phyloP scores from a whole-genome alignment of 2,797 vertebrate genomes.

The Malurus leucopterus region DNA sequence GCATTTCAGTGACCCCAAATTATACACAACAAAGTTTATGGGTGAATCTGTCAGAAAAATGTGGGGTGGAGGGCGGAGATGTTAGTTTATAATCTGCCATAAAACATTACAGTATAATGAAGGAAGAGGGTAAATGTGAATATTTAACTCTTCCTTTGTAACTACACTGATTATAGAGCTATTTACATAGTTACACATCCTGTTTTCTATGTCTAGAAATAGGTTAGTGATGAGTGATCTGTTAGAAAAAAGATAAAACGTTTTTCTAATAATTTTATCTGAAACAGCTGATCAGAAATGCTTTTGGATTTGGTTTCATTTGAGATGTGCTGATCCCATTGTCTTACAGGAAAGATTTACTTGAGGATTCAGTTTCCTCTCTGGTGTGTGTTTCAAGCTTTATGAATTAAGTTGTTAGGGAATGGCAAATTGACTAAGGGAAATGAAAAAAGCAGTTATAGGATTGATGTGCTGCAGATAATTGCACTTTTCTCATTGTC shows the following conservation, averaged over 20 bases:
- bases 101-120: background rate
- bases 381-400: background rate
- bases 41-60: background rate
- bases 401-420: background rate
- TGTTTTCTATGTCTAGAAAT: background rate
- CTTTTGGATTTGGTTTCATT: constrained; percentile 2
- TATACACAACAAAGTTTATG: background rate
- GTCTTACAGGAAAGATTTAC: background rate
- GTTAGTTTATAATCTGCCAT: background rate
- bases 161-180: background rate
- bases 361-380: background rate
- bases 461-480: background rate
- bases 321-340: background rate
- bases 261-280: background rate
- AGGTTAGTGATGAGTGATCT: background rate
- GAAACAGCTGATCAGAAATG: background rate
- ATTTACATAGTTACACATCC: background rate
- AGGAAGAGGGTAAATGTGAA: background rate
- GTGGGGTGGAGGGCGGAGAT: background rate
- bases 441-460: background rate
- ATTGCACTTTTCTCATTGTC: background rate
- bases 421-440: background rate
- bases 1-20: background rate
- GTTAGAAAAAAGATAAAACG: background rate
- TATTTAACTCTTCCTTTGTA: background rate